Conservation (phyloP, 35 echinoderm and acorn worm species). For the Heliocidaris tuberculata region DNA sequence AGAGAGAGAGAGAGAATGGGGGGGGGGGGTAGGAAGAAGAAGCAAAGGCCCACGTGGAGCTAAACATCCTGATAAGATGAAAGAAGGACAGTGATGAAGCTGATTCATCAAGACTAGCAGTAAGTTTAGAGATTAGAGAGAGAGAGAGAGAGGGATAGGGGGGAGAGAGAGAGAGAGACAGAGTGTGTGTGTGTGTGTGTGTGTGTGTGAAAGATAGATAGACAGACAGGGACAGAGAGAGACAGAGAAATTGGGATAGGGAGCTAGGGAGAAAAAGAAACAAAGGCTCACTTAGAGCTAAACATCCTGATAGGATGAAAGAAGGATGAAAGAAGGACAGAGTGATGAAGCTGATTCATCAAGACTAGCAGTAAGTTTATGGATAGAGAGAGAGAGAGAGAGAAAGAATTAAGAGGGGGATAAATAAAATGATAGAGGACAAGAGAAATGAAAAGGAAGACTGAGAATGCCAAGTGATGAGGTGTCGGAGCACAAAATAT, state of each 20-base stretch:
- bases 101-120: conserved; percentile 82
- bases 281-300: conserved; percentile 57
- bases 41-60: conserved; percentile 55
- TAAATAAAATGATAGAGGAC: not conserved
- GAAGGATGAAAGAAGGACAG: conserved; percentile 97
- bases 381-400: no score
- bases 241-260: no score
- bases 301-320: conserved; percentile 85
- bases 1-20: not conserved
- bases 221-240: not conserved
- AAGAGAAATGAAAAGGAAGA: not conserved
- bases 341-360: conserved; percentile 95
- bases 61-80: conserved; percentile 86
- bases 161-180: not conserved
- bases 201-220: no score
- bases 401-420: not conserved
- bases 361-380: conserved; percentile 62
- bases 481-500: no score
- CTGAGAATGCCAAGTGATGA: no score
- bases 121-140: conserved; percentile 32
- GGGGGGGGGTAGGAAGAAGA: not conserved
- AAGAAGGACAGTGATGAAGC: conserved; percentile 97
- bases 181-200: no score
- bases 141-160: not conserved
- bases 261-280: conserved; percentile 5